Percentiles rank a stretch among this genome's conserved stretches.
These are phyloP conservation scores for Aphyosemion australe DNA, from an alignment of 2,113 vertebrate species.

Conservation along the genomic window DNA sequence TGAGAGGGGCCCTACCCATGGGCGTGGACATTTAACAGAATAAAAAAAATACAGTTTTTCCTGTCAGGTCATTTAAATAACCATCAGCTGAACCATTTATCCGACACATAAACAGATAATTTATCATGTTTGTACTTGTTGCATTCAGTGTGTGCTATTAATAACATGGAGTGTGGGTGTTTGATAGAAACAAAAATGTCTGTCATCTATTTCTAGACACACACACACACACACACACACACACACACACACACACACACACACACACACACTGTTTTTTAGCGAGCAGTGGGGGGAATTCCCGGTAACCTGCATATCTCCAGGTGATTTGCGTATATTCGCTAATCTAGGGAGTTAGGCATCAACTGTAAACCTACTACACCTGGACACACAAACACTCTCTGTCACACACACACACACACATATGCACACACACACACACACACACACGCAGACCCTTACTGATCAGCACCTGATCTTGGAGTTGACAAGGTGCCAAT, in stretches of 20 bases:
- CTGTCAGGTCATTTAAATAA: conserved; percentile 9
- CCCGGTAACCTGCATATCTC: conserved; percentile 55
- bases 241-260: conserved; percentile 19
- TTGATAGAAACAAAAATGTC: not conserved
- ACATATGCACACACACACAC: conserved; percentile 24
- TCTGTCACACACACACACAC: conserved; percentile 6
- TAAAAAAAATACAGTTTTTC: conserved; percentile 2
- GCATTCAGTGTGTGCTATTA: no score
- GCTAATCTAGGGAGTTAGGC: conserved; percentile 62
- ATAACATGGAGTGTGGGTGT: no score
- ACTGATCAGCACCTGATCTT: conserved; percentile 39
- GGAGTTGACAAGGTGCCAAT: conserved; percentile 15
- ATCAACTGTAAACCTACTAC: conserved; percentile 71
- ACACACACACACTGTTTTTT: conserved; percentile 22
- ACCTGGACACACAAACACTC: conserved; percentile 58
- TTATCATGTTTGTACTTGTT: no score
- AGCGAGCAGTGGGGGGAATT: conserved; percentile 57
- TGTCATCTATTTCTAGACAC: conserved; percentile 31
- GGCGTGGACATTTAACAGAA: conserved; percentile 32
- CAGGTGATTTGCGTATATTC: conserved; percentile 74
- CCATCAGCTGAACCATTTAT: not conserved
- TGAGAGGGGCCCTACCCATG: conserved; percentile 18
- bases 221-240: conserved; percentile 8
- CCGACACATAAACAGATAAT: not conserved
- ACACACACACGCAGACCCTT: conserved; percentile 11